Evolutionary conservation across 2,888 invertebrate species (phyloP), one percentile per base, ranked within the genome.

Genomic region (Heliconius charithonia): DNA sequence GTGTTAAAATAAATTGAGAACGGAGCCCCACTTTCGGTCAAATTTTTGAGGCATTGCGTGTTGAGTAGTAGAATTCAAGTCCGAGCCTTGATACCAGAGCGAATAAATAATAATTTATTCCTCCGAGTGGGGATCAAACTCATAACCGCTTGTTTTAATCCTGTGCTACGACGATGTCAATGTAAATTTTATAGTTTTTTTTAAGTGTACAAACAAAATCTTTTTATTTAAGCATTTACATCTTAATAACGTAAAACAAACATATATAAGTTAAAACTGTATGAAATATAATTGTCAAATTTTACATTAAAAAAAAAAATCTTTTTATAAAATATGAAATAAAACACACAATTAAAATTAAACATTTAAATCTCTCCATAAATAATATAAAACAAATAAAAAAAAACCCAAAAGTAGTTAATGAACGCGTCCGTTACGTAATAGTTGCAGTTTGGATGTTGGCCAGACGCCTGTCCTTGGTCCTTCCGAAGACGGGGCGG

Each of bases 341-440:
- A 67, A 0, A 37, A 76, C 63, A 45, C 16, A n/a, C 29, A 41
- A 27, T 25, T 41, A 72, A 4, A 41, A 27, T 25, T 41, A 72
- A 4, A 59, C 13, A 79, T 70, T 77, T 80, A 79, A 78, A 79
- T 79, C 79, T 67, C 13, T 37, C 67, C 75, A 75, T 65, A 77
- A 76, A 75, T 80, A 80, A 32, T 32, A 37, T 77, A 82, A 71
- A 76, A 78, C 27, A 65, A 67, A 19, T 73, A 82, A 74, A 76
- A 77, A n/a, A 66, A 67, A 70, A 66, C 62, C 63, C 62, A 79
- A 82, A 85, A 85, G 81, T 87, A 85, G 83, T 83, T 87, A 87
- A 87, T 85, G 85, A 86, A 84, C 83, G 73, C 56, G 77, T 73
- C 67, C 59, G 37, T 80, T 78, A 73, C 25, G 62, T 80, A 80